phyloP scores from a whole-genome alignment of 2,113 vertebrate species.

The Pelusios castaneus region DNA sequence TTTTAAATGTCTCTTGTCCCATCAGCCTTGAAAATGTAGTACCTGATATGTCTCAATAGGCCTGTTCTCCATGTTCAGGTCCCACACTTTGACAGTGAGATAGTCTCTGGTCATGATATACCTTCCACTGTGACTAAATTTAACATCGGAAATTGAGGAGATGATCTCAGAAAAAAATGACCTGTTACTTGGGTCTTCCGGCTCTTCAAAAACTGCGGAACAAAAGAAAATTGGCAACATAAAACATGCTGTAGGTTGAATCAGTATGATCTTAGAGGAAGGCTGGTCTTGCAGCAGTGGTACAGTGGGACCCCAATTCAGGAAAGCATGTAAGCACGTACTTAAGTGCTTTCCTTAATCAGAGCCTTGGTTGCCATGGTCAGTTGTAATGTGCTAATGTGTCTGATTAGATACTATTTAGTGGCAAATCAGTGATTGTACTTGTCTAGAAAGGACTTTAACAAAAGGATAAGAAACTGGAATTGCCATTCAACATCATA shows the following conservation, averaged over 20 bases:
- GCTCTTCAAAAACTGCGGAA: constrained; percentile 93
- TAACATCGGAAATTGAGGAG: constrained; percentile 96
- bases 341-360: neutral
- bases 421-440: neutral
- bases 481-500: neutral
- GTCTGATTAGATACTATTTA: neutral
- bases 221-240: neutral
- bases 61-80: constrained; percentile 97
- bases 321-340: neutral
- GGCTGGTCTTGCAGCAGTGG: neutral
- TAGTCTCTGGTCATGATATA: constrained; percentile 98
- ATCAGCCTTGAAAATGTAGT: neutral
- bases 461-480: neutral
- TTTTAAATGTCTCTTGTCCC: neutral
- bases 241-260: neutral
- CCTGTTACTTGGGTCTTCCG: constrained; percentile 93
- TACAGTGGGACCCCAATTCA: neutral
- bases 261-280: neutral
- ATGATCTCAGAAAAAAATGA: constrained; percentile 98
- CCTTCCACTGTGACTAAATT: constrained; percentile 96
- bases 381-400: neutral
- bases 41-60: constrained; percentile 97
- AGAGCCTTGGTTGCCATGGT: neutral
- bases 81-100: constrained; percentile 97
- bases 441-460: neutral